Evolutionary conservation across 2,888 invertebrate genomes (phyloP).

Genomic region (Phlogophora meticulosa): DNA sequence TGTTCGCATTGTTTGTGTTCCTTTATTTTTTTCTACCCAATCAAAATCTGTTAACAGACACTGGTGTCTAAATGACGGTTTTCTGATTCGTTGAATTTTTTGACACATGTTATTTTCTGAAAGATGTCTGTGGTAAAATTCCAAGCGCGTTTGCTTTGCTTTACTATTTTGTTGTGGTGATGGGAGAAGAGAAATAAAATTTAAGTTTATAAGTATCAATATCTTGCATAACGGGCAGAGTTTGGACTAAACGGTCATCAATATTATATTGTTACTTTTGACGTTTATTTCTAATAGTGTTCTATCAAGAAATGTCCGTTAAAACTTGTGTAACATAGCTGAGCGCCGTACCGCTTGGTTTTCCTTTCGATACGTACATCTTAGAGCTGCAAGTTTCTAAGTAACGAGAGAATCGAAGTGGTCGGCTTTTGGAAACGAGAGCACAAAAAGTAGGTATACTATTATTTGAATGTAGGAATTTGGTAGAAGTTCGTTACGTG

Average conservation of each 20-base stretch:
- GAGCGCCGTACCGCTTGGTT: conserved; percentile 54
- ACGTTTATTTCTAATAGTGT: conserved; percentile 1
- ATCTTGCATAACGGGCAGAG: conserved; percentile 31
- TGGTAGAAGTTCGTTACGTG: conserved; percentile 30
- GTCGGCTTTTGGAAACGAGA: conserved; percentile 22
- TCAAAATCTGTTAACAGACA: background rate
- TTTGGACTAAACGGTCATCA: conserved; percentile 8
- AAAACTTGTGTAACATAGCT: conserved; percentile 34
- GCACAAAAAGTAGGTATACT: conserved; percentile 43
- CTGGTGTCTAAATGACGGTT: background rate
- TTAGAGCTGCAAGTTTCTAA: conserved; percentile 25
- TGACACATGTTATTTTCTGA: conserved; percentile 28
- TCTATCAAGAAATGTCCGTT: conserved; percentile 27
- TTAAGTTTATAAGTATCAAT: conserved; percentile 44
- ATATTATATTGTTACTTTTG: conserved; percentile 22
- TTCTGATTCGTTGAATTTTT: conserved; percentile 36
- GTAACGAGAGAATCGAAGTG: conserved; percentile 17
- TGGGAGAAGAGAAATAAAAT: conserved; percentile 55
- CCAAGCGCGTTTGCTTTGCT: conserved; percentile 59
- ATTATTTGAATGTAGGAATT: background rate
- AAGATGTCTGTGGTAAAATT: conserved; percentile 58
- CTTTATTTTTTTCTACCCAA: background rate
- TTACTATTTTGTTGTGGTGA: conserved; percentile 65
- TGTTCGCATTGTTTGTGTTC: conserved; percentile 7
- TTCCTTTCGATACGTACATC: conserved; percentile 40